Base-by-base conservation (phyloP, 2,797 vertebrate species). In the Enteromius treurensis region DNA sequence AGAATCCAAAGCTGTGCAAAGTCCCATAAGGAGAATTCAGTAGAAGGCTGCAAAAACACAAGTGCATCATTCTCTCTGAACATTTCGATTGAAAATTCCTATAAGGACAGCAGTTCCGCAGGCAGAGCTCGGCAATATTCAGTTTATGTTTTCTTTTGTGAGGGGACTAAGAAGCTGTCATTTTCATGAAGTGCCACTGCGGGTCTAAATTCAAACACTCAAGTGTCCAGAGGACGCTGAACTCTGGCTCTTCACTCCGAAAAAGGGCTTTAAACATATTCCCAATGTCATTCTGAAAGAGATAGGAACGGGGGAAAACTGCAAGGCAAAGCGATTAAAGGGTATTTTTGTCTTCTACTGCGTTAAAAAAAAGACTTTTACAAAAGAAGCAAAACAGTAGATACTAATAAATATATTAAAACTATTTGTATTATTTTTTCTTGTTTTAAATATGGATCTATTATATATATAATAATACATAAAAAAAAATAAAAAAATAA, bases 131-230 rank as follows among this genome's bases (percentile, higher is more conserved):
- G 10, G 7, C n/a, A 42, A 67, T 42, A 76, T 82, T 34, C 71
- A 17, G 21, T 82, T 55, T 58, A 40, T 76, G 60, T 55, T 76
- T 76, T 64, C 71, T 67, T 68, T 76, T 55, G n/a, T 67, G 70
- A 53, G 32, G 26, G 8, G 15, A 40, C 29, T 40, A 3, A 51
- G 32, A 53, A 53, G 60, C 70, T 82, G 70, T 40, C 70, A 75
- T 82, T 82, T 81, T 67, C 70, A 75, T 40, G 15, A 64, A 82
- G 80, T 71, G 53, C 11, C 6, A 15, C 21, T 51, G 21, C 1
- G 4, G n/a, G 79, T n/a, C 32, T 68, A 55, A 53, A 67, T 67
- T 76, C 71, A 82, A 82, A 53, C 71, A 42, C 70, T 65, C 42
- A 3, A 65, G 32, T 14, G 71, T 32, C 60, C 71, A 53, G n/a